phyloP scores from a whole-genome alignment of 2,113 vertebrate genomes.

The Myxocyprinus asiaticus region DNA sequence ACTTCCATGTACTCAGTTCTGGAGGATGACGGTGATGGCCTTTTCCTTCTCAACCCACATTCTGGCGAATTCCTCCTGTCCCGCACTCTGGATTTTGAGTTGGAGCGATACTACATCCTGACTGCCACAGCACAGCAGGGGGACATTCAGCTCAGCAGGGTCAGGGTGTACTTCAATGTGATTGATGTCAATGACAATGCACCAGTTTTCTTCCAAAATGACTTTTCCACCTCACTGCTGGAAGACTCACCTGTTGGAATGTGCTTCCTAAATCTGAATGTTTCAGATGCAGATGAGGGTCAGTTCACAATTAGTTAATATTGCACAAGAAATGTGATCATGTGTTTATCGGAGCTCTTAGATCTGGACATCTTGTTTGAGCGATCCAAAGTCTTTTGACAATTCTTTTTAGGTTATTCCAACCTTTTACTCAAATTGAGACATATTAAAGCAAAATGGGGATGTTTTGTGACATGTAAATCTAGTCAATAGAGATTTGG shows the following conservation, averaged over 20 bases:
- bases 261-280: constrained; percentile 70
- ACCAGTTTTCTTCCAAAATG: constrained; percentile 65
- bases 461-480: background rate
- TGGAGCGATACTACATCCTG: constrained; percentile 70
- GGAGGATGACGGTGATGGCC: constrained; percentile 74
- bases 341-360: too few relatives aligned
- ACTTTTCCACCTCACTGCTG: constrained; percentile 58
- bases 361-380: too few relatives aligned
- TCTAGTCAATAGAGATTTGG: background rate
- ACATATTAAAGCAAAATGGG: too few relatives aligned
- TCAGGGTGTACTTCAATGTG: constrained; percentile 76
- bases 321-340: background rate
- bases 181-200: constrained; percentile 76
- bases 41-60: constrained; percentile 71
- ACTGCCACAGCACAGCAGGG: constrained; percentile 64
- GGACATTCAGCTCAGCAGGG: constrained; percentile 58
- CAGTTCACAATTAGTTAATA: constrained; percentile 40
- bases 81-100: constrained; percentile 74
- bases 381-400: too few relatives aligned
- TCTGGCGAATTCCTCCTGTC: constrained; percentile 76
- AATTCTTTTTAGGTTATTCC: too few relatives aligned
- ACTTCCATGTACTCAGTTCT: constrained; percentile 67
- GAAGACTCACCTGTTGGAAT: constrained; percentile 64
- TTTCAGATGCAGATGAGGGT: constrained; percentile 75
- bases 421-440: too few relatives aligned